Base-by-base conservation (phyloP, 30 jellyfish, hydroid and myxozoan species). In the Morbakka virulenta region DNA sequence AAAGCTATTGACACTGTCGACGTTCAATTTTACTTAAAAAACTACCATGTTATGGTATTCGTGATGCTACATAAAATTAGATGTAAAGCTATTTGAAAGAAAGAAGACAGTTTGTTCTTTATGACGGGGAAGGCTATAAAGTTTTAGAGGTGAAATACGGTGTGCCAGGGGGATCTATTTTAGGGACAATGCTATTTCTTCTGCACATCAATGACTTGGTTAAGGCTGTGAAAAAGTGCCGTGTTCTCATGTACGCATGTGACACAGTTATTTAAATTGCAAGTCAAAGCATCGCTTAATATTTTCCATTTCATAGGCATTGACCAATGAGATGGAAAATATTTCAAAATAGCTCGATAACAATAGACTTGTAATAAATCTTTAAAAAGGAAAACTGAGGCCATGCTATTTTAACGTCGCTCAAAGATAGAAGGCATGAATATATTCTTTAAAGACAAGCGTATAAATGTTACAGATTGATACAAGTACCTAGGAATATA, bases 301-400 rank as follows among this genome's bases (percentile, higher is more conserved):
- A n/a, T n/a, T n/a, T n/a, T n/a, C n/a, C n/a, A 64, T 66, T 64
- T 82, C 65, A 51, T 62, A 72, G 69, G 62, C 73, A 31, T 64
- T 65, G 90, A 79, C 90, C 90, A 65, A 79, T 79, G 83, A 79
- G 84, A 79, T 79, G 90, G 76, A 66, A 67, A 79, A 62, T 77
- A 77, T 64, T 77, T 77, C 82, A 2, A 77, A 64, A 62, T 77
- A 80, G 88, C 88, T 77, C 63, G 88, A 77, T 64, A 64, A 77
- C 82, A 77, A 77, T 77, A 77, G 82, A 64, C 87, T 75, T 52
- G 80, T 32, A 31, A 52, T 52, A 57, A 75, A 75, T 29, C 79
- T 75, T 6, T 27, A 52, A 62, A 12, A 30, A 41, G 78, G 80
- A 75, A 53, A 32, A 52, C 80, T 52, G 87, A 52, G 85, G 85